Base-by-base conservation (phyloP, 2,113 vertebrate genomes). In the Casuarius casuarius region DNA sequence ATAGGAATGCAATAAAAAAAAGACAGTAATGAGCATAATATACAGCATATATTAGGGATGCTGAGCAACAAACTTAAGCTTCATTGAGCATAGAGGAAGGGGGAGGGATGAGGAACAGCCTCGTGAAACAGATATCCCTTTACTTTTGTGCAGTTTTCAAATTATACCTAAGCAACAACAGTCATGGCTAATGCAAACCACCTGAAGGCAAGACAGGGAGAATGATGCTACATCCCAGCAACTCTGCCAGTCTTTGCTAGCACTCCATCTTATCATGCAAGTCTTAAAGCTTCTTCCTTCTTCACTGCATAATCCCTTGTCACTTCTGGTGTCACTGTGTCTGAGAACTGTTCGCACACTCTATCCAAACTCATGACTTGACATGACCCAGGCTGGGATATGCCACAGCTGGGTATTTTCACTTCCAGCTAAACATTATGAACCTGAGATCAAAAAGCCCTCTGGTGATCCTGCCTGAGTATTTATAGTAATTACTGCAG, bases 341-440 rank as follows among this genome's bases (percentile, higher is more conserved):
- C n/a, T 16, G 23, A 23, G 11, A 49, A n/a, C n/a, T 28, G 70
- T 26, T n/a, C 10, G 9, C 23, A n/a, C 40, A 21, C 12, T 31
- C 19, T 65, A 65, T n/a, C 42, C n/a, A 70, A 70, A 70, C 31
- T 9, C 42, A 33, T 16, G 20, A 52, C 18, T 61, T 68, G 71
- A 31, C 0, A 4, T 21, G 31, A 10, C 40, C 71, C 58, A 29
- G 44, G 17, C 10, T 3, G 8, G 48, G 56, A 59, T 0, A 1
- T 42, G 59, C 33, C 58, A 75, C 68, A 56, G 68, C 29, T 8
- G 13, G 3, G 20, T 48, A 58, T 38, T 83, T 92, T 58, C 26
- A 52, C 23, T 51, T 83, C 54, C 74, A 61, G 42, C 58, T 33
- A 28, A 82, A 49, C 17, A 49, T 6, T 52, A 56, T 10, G 40